A percentile compares a stretch with the other conserved stretches of the same genome.
phyloP scores from a whole-genome alignment of 1,140 invertebrate genomes.

The Geopemphigus sp. region DNA sequence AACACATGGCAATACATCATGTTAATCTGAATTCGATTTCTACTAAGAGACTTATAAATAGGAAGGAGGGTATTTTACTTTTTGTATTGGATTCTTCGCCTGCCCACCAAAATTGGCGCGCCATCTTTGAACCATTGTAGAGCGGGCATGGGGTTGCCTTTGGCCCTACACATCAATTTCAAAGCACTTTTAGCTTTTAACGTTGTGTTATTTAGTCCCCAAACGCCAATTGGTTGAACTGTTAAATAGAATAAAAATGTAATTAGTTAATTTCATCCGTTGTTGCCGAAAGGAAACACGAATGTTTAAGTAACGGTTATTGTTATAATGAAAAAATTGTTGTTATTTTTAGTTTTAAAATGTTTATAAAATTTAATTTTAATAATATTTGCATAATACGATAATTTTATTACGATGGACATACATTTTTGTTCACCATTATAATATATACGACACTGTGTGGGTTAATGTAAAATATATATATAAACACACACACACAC shows the following conservation, averaged over 20 bases:
- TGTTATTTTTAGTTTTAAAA: conserved; percentile 14
- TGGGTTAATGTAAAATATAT: not conserved
- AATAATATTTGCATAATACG: conserved; percentile 14
- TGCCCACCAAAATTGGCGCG: conserved; percentile 52
- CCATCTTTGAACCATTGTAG: conserved; percentile 56
- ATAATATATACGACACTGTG: conserved; percentile 21
- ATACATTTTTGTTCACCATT: not conserved
- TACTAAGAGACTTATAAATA: no score
- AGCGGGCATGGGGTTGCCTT: conserved; percentile 55
- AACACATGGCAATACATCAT: conserved; percentile 10
- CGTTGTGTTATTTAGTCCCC: conserved; percentile 54
- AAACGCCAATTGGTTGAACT: conserved; percentile 54
- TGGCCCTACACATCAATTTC: conserved; percentile 54
- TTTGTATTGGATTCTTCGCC: conserved; percentile 55
- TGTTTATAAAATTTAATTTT: not conserved
- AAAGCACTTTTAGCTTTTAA: conserved; percentile 53
- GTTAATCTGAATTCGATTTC: no score
- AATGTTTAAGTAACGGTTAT: not conserved
- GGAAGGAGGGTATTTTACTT: conserved; percentile 52
- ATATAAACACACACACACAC: no score
- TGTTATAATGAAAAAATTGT: not conserved
- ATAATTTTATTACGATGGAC: not conserved
- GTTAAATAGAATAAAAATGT: not conserved
- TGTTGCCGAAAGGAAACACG: not conserved
- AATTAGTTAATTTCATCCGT: not conserved